Base-by-base conservation (phyloP, 2,888 invertebrate genomes). In the Apamea anceps region DNA sequence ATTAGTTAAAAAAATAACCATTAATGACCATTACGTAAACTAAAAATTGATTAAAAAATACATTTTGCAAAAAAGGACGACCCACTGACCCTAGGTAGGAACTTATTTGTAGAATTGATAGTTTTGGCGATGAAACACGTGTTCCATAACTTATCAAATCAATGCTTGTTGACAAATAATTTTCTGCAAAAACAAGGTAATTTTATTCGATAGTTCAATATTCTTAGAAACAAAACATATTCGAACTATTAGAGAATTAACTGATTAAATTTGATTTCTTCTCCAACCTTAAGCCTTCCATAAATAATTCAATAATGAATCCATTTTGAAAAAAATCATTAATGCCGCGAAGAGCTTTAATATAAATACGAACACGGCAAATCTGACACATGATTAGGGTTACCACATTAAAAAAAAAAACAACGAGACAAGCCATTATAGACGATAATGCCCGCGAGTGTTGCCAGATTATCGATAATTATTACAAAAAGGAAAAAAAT, bases 381-480 rank as follows among this genome's bases (percentile, higher is more conserved):
- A 97, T 96, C 96, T 96, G 96, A 96, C 96, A 95, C 93, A 90
- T 97, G 96, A 97, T 96, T 96, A 96, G 96, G 96, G 96, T 96
- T 96, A 93, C 96, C 93, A 94, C 91, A 91, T 91, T 88, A 91
- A 94, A 95, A 96, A 94, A 95, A 96, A 96, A 57, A 96, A 95
- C 92, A 94, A 93, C 93, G 86, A 93, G 91, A 93, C 93, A 91
- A 93, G 90, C 96, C 96, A 96, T 96, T 96, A 96, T 96, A 93
- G 92, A 90, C 92, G 89, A 89, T 89, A 89, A 89, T 83, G 89
- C 89, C 85, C 75, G 87, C 94, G 94, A 95, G 95, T 96, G 96
- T 96, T 96, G 95, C 96, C 96, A 96, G 96, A 96, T 96, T 96
- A 96, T 94, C 96, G 94, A 96, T 96, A 96, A 97, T 96, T 96